A percentile compares a stretch with the other conserved stretches of the same genome.
Conservation (phyloP, 2,888 invertebrate species). For the Pantelozetes paolii region DNA sequence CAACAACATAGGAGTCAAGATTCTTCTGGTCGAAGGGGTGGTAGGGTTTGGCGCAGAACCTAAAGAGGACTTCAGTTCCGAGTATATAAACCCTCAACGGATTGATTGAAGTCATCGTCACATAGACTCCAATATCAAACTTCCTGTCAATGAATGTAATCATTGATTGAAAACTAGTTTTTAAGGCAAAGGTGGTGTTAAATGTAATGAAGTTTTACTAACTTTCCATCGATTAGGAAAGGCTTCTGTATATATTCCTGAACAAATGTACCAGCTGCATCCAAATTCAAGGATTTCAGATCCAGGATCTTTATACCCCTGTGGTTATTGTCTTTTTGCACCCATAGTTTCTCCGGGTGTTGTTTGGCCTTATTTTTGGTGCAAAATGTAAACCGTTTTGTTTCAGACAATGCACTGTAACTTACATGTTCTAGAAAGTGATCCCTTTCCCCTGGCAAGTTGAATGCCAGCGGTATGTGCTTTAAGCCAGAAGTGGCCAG, state of each 20-base stretch:
- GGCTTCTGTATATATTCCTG: conserved; percentile 87
- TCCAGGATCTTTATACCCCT: conserved; percentile 74
- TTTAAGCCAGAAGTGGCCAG: conserved; percentile 70
- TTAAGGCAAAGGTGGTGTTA: not conserved
- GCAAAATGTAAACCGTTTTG: not conserved
- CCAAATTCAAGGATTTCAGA: conserved; percentile 66
- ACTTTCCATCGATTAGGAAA: conserved; percentile 77
- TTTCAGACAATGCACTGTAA: not conserved
- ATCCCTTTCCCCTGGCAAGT: conserved; percentile 69
- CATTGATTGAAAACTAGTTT: not conserved
- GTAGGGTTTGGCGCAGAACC: conserved; percentile 83
- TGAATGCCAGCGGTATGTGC: conserved; percentile 82
- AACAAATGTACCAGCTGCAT: conserved; percentile 70
- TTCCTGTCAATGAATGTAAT: conserved; percentile 57
- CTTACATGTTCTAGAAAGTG: conserved; percentile 65
- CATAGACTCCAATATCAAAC: conserved; percentile 95
- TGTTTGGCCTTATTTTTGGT: conserved; percentile 55
- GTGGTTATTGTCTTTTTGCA: conserved; percentile 88
- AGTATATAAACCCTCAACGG: conserved; percentile 85
- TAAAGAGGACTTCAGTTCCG: conserved; percentile 80
- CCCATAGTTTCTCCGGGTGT: conserved; percentile 70
- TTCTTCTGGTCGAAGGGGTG: conserved; percentile 73
- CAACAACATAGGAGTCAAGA: conserved; percentile 85
- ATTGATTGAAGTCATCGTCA: conserved; percentile 80
- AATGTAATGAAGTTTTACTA: conserved; percentile 37